Percentiles rank a stretch among this genome's conserved stretches.
These are phyloP conservation scores for Ranitomeya imitator DNA, from an alignment of 2,113 vertebrate genomes.

Conservation along the genomic window DNA sequence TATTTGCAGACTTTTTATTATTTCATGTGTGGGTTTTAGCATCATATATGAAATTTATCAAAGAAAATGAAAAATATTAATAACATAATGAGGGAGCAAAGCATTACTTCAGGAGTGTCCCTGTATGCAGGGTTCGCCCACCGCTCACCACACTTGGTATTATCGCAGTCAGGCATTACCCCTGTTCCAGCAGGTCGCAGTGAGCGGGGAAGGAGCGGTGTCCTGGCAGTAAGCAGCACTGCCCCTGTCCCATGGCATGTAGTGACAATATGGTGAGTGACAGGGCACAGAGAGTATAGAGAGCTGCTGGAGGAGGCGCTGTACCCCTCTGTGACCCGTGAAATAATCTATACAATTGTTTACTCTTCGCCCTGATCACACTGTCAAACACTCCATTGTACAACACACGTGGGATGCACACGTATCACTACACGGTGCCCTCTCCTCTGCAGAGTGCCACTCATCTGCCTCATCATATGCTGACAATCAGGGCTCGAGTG, in stretches of 20 bases:
- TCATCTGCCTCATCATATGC: slow-evolving; percentile 34
- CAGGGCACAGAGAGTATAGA: slow-evolving; percentile 57
- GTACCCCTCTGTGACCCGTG: slow-evolving; percentile 68
- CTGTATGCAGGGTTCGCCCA: too few relatives aligned
- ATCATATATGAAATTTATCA: too few relatives aligned
- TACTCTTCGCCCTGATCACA: slow-evolving; percentile 62
- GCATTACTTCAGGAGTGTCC: too few relatives aligned
- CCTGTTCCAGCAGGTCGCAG: neutral
- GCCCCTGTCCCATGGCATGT: slow-evolving; percentile 38
- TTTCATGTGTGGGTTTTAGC: too few relatives aligned
- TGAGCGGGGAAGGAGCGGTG: neutral
- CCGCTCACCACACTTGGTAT: too few relatives aligned
- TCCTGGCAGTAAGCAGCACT: neutral
- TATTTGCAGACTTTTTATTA: too few relatives aligned
- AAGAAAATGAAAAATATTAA: too few relatives aligned
- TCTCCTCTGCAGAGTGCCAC: slow-evolving; percentile 30
- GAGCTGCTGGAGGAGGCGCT: slow-evolving; percentile 59
- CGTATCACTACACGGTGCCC: slow-evolving; percentile 39
- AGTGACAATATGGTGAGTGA: slow-evolving; percentile 55
- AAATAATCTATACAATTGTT: slow-evolving; percentile 69
- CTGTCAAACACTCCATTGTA: slow-evolving; percentile 62
- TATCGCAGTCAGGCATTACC: too few relatives aligned
- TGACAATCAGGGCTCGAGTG: slow-evolving; percentile 36
- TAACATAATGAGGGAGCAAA: too few relatives aligned
- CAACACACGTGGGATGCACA: slow-evolving; percentile 63